These are phyloP conservation scores for Drosophila rufa DNA, from an alignment of 1,140 invertebrate genomes.

Conservation along the genomic window DNA sequence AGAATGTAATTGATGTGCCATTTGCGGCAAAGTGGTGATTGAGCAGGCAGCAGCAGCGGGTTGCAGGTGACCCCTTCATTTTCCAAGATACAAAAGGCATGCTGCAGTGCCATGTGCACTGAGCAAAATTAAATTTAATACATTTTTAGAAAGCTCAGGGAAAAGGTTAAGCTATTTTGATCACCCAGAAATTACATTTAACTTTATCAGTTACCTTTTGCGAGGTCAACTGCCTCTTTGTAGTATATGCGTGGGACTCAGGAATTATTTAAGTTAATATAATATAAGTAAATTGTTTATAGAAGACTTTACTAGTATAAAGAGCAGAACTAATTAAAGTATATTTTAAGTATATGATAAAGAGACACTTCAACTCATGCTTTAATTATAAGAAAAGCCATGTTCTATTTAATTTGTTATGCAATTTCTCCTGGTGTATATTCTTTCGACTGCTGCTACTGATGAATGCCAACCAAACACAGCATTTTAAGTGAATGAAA, in stretches of 20 bases:
- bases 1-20: slow-evolving; percentile 78
- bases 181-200: too few relatives aligned
- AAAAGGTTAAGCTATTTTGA: too few relatives aligned
- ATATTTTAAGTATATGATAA: too few relatives aligned
- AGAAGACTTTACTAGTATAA: not conserved
- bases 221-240: too few relatives aligned
- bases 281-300: not conserved
- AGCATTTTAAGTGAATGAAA: slow-evolving; percentile 79
- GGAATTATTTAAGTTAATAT: too few relatives aligned
- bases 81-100: slow-evolving; percentile 16
- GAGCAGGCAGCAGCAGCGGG: slow-evolving; percentile 21
- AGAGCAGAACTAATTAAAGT: too few relatives aligned
- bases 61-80: slow-evolving; percentile 29
- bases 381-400: too few relatives aligned
- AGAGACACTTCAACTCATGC: too few relatives aligned
- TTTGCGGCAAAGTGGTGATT: slow-evolving; percentile 57
- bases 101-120: not conserved
- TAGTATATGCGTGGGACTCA: too few relatives aligned
- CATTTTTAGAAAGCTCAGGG: not conserved
- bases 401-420: not conserved
- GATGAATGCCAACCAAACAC: slow-evolving; percentile 49
- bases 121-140: slow-evolving; percentile 1
- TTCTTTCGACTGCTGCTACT: slow-evolving; percentile 11
- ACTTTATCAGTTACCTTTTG: too few relatives aligned
- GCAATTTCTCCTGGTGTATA: not conserved